These are phyloP conservation scores for Drosophila borealis DNA, from an alignment of 2,888 invertebrate species.

Conservation along the genomic window DNA sequence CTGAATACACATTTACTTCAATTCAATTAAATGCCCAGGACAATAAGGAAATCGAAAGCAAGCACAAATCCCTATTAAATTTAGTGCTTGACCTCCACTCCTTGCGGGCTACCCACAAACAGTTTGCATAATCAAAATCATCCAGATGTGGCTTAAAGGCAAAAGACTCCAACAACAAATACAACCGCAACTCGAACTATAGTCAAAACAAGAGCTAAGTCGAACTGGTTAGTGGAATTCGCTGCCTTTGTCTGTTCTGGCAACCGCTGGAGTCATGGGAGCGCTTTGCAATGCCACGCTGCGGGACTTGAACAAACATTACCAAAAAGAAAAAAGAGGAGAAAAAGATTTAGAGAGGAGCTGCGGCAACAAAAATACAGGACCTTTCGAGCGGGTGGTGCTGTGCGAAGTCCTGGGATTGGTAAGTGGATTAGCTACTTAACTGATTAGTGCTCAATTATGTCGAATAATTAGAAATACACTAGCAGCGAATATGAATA, in stretches of 20 bases:
- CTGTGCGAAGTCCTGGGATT: constrained; percentile 8
- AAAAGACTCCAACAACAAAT: constrained; percentile 16
- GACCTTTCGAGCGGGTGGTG: neutral
- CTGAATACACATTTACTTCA: no score
- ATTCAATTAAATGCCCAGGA: neutral
- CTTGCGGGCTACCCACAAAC: constrained; percentile 32
- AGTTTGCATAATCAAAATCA: constrained; percentile 53
- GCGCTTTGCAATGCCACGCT: constrained; percentile 34
- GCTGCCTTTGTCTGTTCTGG: constrained; percentile 11
- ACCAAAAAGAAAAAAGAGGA: constrained; percentile 9
- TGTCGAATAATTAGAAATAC: constrained; percentile 51
- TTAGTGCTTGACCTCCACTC: constrained; percentile 29
- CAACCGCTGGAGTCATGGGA: constrained; percentile 31
- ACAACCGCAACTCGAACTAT: constrained; percentile 3
- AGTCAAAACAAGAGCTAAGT: constrained; percentile 5
- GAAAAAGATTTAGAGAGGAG: neutral
- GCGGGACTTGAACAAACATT: constrained; percentile 25
- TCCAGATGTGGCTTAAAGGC: constrained; percentile 15
- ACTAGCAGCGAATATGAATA: constrained; percentile 35
- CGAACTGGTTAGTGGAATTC: constrained; percentile 8
- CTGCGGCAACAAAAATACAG: neutral
- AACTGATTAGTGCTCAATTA: constrained; percentile 53
- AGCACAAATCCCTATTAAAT: constrained; percentile 42
- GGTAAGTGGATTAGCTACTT: constrained; percentile 47
- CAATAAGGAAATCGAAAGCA: constrained; percentile 8